Evolutionary conservation across 2,888 invertebrate species (phyloP).

Genomic region (Heliconius erato): DNA sequence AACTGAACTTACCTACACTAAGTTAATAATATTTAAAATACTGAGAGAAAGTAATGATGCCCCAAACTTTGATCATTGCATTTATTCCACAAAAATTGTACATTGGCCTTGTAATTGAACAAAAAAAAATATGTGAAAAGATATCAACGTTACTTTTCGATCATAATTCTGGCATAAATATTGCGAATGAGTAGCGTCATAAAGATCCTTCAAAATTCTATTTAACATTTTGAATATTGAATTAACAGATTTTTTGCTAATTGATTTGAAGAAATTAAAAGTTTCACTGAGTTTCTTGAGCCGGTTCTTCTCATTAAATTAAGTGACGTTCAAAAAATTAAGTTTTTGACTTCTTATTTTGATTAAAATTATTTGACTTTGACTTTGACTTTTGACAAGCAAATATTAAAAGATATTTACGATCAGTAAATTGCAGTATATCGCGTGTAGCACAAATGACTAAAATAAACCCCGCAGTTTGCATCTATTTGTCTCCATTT

Average conservation of each 20-base stretch:
- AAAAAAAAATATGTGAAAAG: background rate
- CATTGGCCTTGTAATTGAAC: background rate
- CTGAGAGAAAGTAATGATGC: background rate
- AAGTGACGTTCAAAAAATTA: no score
- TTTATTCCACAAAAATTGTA: background rate
- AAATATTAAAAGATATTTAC: background rate
- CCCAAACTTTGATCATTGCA: background rate
- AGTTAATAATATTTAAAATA: no score
- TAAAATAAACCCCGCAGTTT: slow-evolving; percentile 2
- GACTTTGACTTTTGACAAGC: no score
- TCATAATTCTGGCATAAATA: background rate
- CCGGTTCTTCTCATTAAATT: no score
- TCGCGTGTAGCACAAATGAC: background rate
- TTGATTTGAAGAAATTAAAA: no score
- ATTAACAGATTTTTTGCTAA: background rate
- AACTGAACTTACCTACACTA: no score
- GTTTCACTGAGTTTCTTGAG: no score
- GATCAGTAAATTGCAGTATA: background rate
- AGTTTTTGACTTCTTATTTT: no score
- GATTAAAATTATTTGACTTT: no score
- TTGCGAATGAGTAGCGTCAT: background rate
- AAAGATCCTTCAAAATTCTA: background rate
- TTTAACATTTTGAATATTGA: background rate
- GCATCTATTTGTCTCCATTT: slow-evolving; percentile 38
- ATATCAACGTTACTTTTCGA: background rate